A percentile compares a stretch with the other conserved stretches of the same genome.
These are phyloP conservation scores for Heptranchias perlo DNA, from an alignment of 2,113 vertebrate genomes.

Conservation along the genomic window DNA sequence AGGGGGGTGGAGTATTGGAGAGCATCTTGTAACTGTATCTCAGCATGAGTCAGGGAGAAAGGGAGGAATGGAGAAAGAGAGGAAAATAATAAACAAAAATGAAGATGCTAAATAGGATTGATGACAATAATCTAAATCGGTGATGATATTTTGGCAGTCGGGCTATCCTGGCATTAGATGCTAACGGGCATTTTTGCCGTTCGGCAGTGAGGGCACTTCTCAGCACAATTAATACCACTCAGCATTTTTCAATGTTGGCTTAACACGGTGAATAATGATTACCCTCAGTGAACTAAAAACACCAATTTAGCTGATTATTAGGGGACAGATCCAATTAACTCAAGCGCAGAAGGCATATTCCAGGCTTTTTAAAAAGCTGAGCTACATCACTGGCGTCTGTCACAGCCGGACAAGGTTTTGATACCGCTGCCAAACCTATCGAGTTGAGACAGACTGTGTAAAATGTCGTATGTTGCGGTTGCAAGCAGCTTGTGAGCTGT, in stretches of 20 bases:
- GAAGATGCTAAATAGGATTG: not conserved
- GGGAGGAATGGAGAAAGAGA: not conserved
- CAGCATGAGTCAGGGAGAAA: too few relatives aligned
- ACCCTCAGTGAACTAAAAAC: not conserved
- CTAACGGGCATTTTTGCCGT: not conserved
- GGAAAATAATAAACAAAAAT: not conserved
- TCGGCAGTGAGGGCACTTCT: not conserved
- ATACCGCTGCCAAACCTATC: not conserved
- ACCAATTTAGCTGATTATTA: constrained; percentile 26
- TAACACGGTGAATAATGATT: not conserved
- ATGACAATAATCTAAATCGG: not conserved
- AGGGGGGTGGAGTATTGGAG: too few relatives aligned
- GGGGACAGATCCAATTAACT: constrained; percentile 16
- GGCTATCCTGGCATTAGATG: not conserved
- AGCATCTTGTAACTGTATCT: too few relatives aligned
- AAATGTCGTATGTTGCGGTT: not conserved
- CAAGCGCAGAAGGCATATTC: not conserved
- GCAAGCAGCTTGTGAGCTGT: not conserved
- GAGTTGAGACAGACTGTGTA: not conserved
- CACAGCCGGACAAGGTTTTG: not conserved
- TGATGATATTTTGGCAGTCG: not conserved
- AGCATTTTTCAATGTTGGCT: not conserved
- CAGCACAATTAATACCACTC: not conserved
- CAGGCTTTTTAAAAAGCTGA: not conserved
- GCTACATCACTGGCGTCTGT: not conserved